Percentiles rank a stretch among this genome's conserved stretches.
Conservation (phyloP, 92 coral and sea anemone genomes). For the Parazoanthus swiftii region DNA sequence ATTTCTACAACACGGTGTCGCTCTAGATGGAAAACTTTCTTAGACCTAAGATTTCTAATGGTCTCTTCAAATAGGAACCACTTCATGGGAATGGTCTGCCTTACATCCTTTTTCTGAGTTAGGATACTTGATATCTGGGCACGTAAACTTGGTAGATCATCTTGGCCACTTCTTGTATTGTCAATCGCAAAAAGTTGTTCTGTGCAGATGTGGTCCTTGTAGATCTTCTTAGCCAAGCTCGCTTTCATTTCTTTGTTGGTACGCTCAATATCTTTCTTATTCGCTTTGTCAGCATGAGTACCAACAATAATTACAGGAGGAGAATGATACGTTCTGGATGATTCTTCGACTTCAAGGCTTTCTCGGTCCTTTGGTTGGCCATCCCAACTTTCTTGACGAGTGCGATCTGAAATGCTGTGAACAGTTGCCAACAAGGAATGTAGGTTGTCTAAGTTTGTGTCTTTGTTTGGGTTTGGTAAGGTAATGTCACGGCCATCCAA, state of each 20-base stretch:
- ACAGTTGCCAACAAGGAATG: neutral
- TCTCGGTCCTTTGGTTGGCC: neutral
- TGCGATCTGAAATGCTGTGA: neutral
- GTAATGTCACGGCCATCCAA: neutral
- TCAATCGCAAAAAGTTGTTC: neutral
- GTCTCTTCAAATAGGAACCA: conserved; percentile 4
- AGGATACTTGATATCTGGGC: neutral
- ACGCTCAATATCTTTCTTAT: neutral
- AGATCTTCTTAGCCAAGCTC: neutral
- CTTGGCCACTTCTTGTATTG: neutral
- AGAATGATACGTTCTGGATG: neutral
- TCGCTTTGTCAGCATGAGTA: neutral
- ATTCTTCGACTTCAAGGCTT: neutral
- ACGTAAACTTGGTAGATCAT: neutral
- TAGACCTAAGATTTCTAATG: neutral
- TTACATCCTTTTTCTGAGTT: neutral
- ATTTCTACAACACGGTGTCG: too few relatives aligned
- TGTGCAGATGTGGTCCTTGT: neutral
- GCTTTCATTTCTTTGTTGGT: neutral
- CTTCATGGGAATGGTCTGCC: neutral
- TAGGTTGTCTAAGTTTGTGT: neutral
- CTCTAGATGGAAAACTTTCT: too few relatives aligned
- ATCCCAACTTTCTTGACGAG: neutral
- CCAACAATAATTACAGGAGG: neutral
- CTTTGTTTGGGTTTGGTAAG: neutral